Evolutionary conservation across 1,140 invertebrate genomes (phyloP).

Genomic region (Trichomalopsis sarcophagae): DNA sequence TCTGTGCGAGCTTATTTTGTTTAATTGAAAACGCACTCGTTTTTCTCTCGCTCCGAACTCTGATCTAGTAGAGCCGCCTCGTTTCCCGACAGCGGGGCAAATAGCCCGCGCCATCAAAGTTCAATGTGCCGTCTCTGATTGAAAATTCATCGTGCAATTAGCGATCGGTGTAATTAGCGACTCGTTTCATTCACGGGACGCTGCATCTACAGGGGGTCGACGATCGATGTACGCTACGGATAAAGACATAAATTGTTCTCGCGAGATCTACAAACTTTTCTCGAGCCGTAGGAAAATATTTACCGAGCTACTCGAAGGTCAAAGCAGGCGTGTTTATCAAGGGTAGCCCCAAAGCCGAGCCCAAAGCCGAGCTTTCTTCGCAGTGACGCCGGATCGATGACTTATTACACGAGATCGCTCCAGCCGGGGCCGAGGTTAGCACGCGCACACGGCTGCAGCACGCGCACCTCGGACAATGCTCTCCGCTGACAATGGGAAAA

Average conservation of each 20-base stretch:
- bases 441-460: background rate
- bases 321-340: constrained; percentile 25
- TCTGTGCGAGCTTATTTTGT: constrained; percentile 9
- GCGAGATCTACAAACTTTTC: constrained; percentile 11
- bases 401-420: constrained; percentile 22
- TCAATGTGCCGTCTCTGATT: too few species aligned
- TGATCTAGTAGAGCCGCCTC: background rate
- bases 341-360: background rate
- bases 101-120: too few species aligned
- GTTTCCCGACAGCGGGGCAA: background rate
- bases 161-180: too few species aligned
- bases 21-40: constrained; percentile 21
- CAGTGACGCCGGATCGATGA: constrained; percentile 34
- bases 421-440: background rate
- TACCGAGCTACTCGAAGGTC: background rate
- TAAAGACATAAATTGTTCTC: background rate
- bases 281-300: constrained; percentile 8
- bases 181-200: too few species aligned
- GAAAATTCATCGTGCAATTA: too few species aligned
- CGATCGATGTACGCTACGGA: background rate
- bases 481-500: background rate
- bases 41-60: constrained; percentile 12
- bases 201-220: too few species aligned
- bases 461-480: too few species aligned
- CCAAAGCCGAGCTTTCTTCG: background rate